A percentile compares a stretch with the other conserved stretches of the same genome.
These are phyloP conservation scores for Morphnarchus princeps DNA, from an alignment of 2,113 vertebrate genomes.

Conservation along the genomic window DNA sequence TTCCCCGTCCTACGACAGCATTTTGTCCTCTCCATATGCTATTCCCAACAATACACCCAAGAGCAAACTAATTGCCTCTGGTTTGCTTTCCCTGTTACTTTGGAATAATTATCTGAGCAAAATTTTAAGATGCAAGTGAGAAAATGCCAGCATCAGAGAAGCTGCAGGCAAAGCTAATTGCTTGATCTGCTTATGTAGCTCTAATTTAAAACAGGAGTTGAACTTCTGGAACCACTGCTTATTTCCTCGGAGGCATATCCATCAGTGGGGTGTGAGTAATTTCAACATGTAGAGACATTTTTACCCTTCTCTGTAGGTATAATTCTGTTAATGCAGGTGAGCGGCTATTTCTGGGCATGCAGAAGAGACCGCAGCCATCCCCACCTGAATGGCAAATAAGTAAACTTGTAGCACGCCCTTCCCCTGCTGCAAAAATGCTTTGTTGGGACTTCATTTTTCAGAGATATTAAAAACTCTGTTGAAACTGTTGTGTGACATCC, in stretches of 20 bases:
- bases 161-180: conserved; percentile 66
- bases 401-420: not conserved
- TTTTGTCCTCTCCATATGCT: conserved; percentile 18
- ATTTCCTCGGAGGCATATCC: conserved; percentile 65
- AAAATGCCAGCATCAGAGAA: conserved; percentile 50
- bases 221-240: conserved; percentile 57
- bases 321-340: not conserved
- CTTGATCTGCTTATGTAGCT: conserved; percentile 65
- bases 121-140: conserved; percentile 63
- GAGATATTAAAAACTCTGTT: not conserved
- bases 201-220: conserved; percentile 63
- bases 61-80: not conserved
- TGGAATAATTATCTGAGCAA: conserved; percentile 57
- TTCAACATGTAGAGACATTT: conserved; percentile 10
- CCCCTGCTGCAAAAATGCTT: not conserved
- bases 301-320: not conserved
- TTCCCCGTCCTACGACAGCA: not conserved
- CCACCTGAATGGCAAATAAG: not conserved
- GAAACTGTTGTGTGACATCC: not conserved
- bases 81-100: not conserved
- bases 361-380: not conserved
- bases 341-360: not conserved
- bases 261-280: conserved; percentile 13
- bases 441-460: not conserved
- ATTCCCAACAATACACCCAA: conserved; percentile 15